Evolutionary conservation across 2,113 vertebrate species (phyloP), one percentile per base, ranked within the genome.

Genomic region (Aptenodytes forsteri): DNA sequence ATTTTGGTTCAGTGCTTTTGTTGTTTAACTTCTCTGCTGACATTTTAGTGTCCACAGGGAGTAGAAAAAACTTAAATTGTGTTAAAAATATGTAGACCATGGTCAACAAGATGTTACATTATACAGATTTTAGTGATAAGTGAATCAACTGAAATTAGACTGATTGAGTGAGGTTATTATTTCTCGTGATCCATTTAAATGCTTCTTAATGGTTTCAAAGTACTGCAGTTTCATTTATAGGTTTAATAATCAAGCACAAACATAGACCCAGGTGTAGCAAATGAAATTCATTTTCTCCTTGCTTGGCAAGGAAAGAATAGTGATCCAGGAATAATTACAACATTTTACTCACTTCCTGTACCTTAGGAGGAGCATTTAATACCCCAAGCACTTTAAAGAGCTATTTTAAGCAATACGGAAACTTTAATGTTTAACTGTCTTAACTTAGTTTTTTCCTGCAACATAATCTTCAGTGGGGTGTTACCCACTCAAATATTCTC

Each of bases 211-310:
- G 86, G 71, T 70, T 92, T 94, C 49, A 52, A 84, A 92, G 62
- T 89, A 82, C 44, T 72, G 77, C 66, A 42, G 50, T 79, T 97
- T 87, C 81, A 65, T 94, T 88, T 94, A 95, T 85, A 94, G 70
- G 19, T 64, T 78, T 91, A 94, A 90, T 94, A 84, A 89, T 84
- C 65, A 91, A 92, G 75, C 34, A 89, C 69, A 84, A 87, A 71
- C 17, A 10, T 10, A 91, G 47, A 72, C 27, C 40, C 64, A 69
- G 65, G 77, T 89, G 38, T 19, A 84, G 56, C 44, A 78, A 65
- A 66, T 83, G 16, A 90, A 93, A 89, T 83, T 71, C 2, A 75
- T 80, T 72, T 88, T 91, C 50, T 94, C 30, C 40, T 90, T 91
- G 56, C 47, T 78, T 93, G 27, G 50, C 83, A 93, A 87, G 13